phyloP scores from a whole-genome alignment of 2,113 vertebrate species.

The Cinclus cinclus region DNA sequence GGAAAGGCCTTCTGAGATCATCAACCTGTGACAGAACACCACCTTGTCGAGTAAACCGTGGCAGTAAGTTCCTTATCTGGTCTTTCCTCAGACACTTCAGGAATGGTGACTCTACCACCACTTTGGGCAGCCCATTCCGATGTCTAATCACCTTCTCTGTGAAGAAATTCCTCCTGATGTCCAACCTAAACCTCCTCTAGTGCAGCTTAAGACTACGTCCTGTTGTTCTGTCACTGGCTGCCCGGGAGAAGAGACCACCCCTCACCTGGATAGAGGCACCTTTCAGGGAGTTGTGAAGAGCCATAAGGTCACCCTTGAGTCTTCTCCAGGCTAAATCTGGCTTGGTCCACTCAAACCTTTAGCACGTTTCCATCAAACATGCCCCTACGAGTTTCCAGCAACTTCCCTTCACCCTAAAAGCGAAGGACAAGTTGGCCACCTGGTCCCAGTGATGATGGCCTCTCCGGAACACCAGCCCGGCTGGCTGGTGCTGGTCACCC shows the following conservation, averaged over 20 bases:
- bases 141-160: not conserved
- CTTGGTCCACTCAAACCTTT: not conserved
- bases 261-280: not conserved
- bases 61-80: no score
- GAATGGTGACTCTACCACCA: not conserved
- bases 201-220: accelerated
- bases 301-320: not conserved
- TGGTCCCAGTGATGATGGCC: accelerated
- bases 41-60: not conserved
- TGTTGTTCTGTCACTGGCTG: accelerated
- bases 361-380: accelerated
- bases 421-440: accelerated
- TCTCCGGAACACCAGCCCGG: accelerated
- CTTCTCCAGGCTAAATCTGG: not conserved
- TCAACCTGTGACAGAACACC: not conserved
- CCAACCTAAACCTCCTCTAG: not conserved
- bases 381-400: accelerated
- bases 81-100: not conserved
- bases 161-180: not conserved
- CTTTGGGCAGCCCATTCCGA: no score
- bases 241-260: not conserved
- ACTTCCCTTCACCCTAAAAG: accelerated
- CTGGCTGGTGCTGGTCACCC: accelerated
- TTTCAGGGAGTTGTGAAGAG: not conserved
- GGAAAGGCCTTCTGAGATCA: not conserved